These are phyloP conservation scores for Drepanosiphum platanoidis DNA, from an alignment of 2,888 invertebrate species.

Conservation along the genomic window DNA sequence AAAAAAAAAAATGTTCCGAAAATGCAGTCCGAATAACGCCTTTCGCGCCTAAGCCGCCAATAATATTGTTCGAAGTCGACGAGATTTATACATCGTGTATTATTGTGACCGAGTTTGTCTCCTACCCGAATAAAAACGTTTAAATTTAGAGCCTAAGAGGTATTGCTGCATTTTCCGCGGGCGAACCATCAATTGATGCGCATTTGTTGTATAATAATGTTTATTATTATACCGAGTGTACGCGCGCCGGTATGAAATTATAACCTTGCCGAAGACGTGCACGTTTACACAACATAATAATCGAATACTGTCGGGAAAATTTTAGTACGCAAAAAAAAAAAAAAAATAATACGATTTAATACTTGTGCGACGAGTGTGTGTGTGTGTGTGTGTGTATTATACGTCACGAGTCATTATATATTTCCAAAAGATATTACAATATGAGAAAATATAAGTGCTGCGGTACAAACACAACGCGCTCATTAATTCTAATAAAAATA, in stretches of 20 bases:
- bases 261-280: background rate
- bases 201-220: background rate
- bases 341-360: background rate
- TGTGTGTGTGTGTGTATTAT: too few relatives aligned
- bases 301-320: background rate
- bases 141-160: too few relatives aligned
- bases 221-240: background rate
- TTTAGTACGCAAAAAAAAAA: background rate
- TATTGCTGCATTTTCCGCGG: too few relatives aligned
- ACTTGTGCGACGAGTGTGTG: background rate
- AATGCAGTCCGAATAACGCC: too few relatives aligned
- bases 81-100: too few relatives aligned
- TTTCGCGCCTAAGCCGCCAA: too few relatives aligned
- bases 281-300: background rate
- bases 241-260: background rate
- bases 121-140: too few relatives aligned
- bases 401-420: background rate
- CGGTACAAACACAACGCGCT: background rate
- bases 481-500: constrained; percentile 28
- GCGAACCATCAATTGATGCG: background rate
- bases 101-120: too few relatives aligned
- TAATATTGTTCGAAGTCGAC: too few relatives aligned
- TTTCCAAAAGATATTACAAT: background rate
- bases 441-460: background rate
- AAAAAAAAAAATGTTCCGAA: too few relatives aligned